Evolutionary conservation across 2,888 invertebrate species (phyloP).

Genomic region (Epirrhoe tristata): DNA sequence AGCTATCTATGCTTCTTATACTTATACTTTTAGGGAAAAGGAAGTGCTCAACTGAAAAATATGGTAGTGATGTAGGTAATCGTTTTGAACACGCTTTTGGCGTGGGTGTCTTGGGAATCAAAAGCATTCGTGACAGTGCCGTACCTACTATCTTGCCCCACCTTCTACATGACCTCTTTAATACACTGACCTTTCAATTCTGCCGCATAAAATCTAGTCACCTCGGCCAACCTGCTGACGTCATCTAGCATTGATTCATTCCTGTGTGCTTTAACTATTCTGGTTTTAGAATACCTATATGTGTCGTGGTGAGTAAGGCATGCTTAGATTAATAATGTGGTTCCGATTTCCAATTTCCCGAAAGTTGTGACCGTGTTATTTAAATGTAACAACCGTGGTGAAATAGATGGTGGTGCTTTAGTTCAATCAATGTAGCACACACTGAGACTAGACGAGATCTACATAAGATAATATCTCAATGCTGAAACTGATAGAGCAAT

Average conservation of each 20-base stretch:
- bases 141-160: neutral
- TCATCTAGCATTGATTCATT: constrained; percentile 29
- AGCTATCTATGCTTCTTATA: no score
- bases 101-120: neutral
- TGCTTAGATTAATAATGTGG: constrained; percentile 5
- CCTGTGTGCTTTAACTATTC: constrained; percentile 17
- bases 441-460: no score
- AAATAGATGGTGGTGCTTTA: neutral
- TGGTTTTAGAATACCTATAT: constrained; percentile 20
- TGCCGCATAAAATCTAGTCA: constrained; percentile 16
- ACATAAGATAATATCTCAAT: no score
- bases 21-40: no score
- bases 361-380: neutral
- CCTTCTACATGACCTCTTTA: constrained; percentile 4
- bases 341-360: constrained; percentile 11
- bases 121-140: neutral
- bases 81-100: no score
- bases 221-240: constrained; percentile 21
- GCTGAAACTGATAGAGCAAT: no score
- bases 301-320: constrained; percentile 28
- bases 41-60: no score
- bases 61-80: no score
- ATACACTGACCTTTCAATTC: constrained; percentile 22
- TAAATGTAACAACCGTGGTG: neutral
- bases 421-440: neutral